Base-by-base conservation (phyloP, 2,797 vertebrate species). In the Mycteria americana region DNA sequence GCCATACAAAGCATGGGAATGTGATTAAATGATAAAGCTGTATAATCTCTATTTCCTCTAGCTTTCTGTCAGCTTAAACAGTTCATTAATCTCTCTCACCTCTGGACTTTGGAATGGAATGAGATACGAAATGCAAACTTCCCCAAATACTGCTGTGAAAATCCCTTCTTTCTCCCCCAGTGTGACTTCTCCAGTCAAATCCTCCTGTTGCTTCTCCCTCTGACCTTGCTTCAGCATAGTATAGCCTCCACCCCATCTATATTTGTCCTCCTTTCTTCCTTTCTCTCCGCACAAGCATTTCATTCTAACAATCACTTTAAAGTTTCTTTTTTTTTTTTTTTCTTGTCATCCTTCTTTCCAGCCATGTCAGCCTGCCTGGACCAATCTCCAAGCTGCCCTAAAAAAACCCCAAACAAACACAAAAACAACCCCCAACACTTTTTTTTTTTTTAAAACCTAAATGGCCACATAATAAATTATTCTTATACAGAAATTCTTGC, bases 91-190 rank as follows among this genome's bases (percentile, higher is more conserved):
- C n/a, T 65, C 19, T 59, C 27, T 80, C 54, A 31, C 64, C 80
- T 93, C 67, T 89, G 92, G 56, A 90, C 81, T 95, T 95, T 37
- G 83, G 63, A 94, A 88, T 70, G 30, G 62, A 88, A 45, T 43
- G n/a, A 92, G 81, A 83, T 85, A 77, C 4, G 6, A 95, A 88
- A 67, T 39, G 60, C 51, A 88, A 76, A 87, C 80, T 60, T 82
- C 45, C 48, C 51, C 27, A 89, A 11, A 91, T 63, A 63, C 18
- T 2, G 0, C 79, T 73, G 50, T 69, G 62, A 83, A 95, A 95
- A 69, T 84, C 85, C 28, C 12, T 91, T 78, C 27, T 87, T 85
- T 75, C 12, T 8, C 24, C 22, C 15, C 11, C 57, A 31, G 6
- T 56, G 41, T 50, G 37, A 85, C 37, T 91, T 89, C 28, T 62